Evolutionary conservation across 2,797 vertebrate genomes (phyloP).

Genomic region (Danio kyathit): DNA sequence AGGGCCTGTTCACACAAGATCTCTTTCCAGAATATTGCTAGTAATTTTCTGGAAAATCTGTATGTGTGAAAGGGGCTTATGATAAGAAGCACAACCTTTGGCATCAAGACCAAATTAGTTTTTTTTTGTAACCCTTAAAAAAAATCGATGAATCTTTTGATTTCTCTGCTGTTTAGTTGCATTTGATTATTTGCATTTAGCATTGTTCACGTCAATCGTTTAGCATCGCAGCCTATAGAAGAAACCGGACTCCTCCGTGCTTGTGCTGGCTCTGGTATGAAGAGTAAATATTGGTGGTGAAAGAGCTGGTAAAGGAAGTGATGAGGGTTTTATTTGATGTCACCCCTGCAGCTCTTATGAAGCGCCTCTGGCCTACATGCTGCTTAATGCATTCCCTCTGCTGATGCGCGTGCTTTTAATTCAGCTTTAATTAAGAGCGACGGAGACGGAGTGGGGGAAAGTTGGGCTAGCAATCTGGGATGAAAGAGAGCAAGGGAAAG

Average conservation of each 20-base stretch:
- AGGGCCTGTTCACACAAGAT: too few relatives aligned
- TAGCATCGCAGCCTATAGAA: neutral
- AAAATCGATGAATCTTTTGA: neutral
- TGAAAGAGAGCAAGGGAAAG: constrained; percentile 16
- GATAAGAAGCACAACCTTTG: neutral
- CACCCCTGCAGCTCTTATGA: constrained; percentile 19
- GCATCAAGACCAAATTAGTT: neutral
- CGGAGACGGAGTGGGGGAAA: constrained; percentile 13
- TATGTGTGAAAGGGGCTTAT: too few relatives aligned
- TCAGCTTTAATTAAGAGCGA: constrained; percentile 40
- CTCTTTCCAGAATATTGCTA: too few relatives aligned
- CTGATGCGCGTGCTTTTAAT: constrained; percentile 43
- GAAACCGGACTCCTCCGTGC: neutral
- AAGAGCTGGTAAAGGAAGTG: constrained; percentile 61
- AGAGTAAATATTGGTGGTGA: constrained; percentile 81
- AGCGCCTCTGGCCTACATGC: constrained; percentile 39
- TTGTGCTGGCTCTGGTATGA: constrained; percentile 71
- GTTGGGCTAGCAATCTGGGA: constrained; percentile 24
- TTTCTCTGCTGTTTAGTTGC: neutral
- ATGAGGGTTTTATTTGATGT: constrained; percentile 33
- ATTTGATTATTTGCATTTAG: neutral
- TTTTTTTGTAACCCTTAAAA: neutral
- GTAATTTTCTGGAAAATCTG: too few relatives aligned
- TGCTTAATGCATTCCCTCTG: constrained; percentile 48
- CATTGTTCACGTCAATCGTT: neutral